Evolutionary conservation across 2,797 vertebrate genomes (phyloP).

Genomic region (Numenius phaeopus): DNA sequence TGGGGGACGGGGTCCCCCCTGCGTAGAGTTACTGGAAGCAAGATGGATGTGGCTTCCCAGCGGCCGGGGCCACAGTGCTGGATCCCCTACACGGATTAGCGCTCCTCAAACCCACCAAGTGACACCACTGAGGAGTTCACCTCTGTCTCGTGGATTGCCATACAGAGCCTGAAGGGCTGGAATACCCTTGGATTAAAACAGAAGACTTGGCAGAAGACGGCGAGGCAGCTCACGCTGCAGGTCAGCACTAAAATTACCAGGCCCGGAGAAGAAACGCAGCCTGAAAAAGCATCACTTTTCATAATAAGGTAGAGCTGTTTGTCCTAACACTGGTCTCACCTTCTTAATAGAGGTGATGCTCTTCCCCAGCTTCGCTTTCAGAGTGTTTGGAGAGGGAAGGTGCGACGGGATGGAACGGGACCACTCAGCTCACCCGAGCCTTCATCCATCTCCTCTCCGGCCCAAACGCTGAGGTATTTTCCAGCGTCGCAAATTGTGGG

Average conservation of each 20-base stretch:
- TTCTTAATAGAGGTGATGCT: accelerated
- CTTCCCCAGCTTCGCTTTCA: accelerated
- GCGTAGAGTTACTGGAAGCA: accelerated
- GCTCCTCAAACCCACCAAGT: accelerated
- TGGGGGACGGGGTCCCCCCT: accelerated
- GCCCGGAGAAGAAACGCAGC: accelerated
- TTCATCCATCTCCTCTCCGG: accelerated
- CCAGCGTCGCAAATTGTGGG: not conserved
- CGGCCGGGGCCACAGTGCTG: accelerated
- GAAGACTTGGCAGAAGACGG: accelerated
- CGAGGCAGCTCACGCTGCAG: accelerated
- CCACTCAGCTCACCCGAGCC: accelerated
- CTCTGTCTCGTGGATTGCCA: accelerated
- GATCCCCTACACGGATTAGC: accelerated
- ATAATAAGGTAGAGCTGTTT: accelerated
- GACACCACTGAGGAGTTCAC: accelerated
- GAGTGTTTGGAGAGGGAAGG: not conserved
- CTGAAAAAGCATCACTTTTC: not conserved
- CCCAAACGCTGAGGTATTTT: not conserved
- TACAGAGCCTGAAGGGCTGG: not conserved
- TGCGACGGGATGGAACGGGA: accelerated
- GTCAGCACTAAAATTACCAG: accelerated
- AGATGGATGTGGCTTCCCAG: accelerated
- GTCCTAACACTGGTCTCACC: accelerated
- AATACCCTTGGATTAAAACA: no score